phyloP scores from a whole-genome alignment of 2,888 invertebrate genomes.

The Harpalus rufipes region DNA sequence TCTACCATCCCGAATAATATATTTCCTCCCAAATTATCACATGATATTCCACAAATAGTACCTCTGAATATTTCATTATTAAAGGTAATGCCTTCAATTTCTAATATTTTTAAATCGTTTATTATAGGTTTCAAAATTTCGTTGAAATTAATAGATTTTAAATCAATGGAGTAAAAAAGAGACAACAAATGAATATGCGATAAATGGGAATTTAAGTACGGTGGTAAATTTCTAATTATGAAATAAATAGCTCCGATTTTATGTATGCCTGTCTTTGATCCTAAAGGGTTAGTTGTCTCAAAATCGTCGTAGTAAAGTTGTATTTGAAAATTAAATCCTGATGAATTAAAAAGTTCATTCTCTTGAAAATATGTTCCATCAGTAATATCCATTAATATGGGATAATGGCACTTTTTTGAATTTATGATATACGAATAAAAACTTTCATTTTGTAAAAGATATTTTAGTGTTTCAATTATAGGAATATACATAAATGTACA shows the following conservation, averaged over 20 bases:
- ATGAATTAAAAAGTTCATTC: constrained; percentile 55
- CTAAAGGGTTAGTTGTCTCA: constrained; percentile 69
- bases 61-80: constrained; percentile 60
- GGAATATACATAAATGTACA: constrained; percentile 66
- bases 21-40: constrained; percentile 68
- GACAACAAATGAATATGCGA: constrained; percentile 68
- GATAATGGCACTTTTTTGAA: constrained; percentile 5
- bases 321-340: constrained; percentile 36
- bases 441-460: constrained; percentile 27
- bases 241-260: constrained; percentile 70
- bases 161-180: constrained; percentile 68
- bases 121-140: constrained; percentile 66
- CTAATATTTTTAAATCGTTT: constrained; percentile 68
- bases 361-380: constrained; percentile 59
- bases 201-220: constrained; percentile 57
- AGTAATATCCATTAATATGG: not conserved
- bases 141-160: constrained; percentile 68
- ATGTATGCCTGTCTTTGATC: constrained; percentile 68
- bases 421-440: constrained; percentile 22
- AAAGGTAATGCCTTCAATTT: constrained; percentile 65
- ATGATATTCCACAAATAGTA: constrained; percentile 65
- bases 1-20: constrained; percentile 68
- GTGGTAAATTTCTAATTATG: constrained; percentile 68
- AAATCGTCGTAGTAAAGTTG: constrained; percentile 69
- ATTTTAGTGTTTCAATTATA: constrained; percentile 60